These are phyloP conservation scores for Leptobrachium leishanense DNA, from an alignment of 2,113 vertebrate genomes.

Conservation along the genomic window DNA sequence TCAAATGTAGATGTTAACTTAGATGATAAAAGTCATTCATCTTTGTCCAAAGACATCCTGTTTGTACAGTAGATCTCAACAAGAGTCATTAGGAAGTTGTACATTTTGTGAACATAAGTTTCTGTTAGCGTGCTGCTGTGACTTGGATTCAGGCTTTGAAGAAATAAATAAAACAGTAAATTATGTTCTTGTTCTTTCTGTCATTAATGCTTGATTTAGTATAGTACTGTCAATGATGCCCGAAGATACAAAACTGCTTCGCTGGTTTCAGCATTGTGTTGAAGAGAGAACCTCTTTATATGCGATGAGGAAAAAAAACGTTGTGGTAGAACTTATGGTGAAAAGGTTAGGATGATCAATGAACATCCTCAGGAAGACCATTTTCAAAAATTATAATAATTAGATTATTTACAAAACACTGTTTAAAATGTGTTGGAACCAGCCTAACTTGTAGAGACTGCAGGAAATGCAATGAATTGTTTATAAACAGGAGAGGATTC, in stretches of 20 bases:
- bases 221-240: neutral
- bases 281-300: neutral
- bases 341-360: no score
- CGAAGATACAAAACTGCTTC: neutral
- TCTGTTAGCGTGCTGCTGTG: neutral
- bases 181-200: neutral
- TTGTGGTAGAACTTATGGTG: no score
- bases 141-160: neutral
- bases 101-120: constrained; percentile 1
- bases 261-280: neutral
- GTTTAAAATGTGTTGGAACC: no score
- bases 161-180: neutral
- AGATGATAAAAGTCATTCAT: no score
- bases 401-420: no score
- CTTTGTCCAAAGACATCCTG: neutral
- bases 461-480: no score
- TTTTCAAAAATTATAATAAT: no score
- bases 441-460: no score
- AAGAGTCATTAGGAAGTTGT: neutral
- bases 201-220: neutral
- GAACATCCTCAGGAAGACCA: no score
- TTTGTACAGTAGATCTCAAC: neutral
- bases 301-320: neutral
- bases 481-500: no score
- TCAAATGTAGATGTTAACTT: no score